Base-by-base conservation (phyloP, 2,888 invertebrate species). In the Mesorhabditis belari region DNA sequence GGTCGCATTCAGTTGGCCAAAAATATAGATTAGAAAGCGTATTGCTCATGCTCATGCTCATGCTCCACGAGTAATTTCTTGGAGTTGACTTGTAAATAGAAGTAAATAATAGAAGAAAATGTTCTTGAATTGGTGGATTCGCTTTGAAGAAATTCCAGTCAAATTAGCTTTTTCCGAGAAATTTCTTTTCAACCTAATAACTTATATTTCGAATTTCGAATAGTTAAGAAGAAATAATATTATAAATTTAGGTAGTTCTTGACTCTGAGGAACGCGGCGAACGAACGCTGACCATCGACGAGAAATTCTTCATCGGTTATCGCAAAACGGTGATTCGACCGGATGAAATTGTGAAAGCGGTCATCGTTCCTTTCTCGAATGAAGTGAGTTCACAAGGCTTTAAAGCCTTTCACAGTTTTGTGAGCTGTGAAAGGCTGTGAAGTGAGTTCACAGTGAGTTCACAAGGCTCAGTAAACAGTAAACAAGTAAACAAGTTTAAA, bases 251-350 rank as follows among this genome's bases (percentile, higher is more conserved):
- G 23, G 17, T 44, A 21, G 58, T 75, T n/a, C 58, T 77, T 9
- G 73, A 67, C 26, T 77, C 77, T 2, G 77, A 76, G 49, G 74
- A 69, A 21, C 62, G 76, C 5, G 79, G 77, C n/a, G 65, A 70
- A 27, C 59, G 71, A 12, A 44, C 61, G 19, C 54, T 69, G 85
- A 71, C 69, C 3, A 87, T 94, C 85, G 88, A 92, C 77, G 76
- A 82, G 4, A 76, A 81, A 25, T 94, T 95, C 82, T 94, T 92
- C 80, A 87, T 87, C n/a, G 88, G 89, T 2, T 95, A 95, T 80
- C 85, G 94, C 64, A 87, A 86, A 77, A 92, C 90, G 61, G 83
- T 87, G 4, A 84, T 92, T 25, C 81, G 85, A 57, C 84, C 87
- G 0, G 86, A 90, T 64, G 94, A 95, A 84, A 83, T 94, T 54